phyloP scores from a whole-genome alignment of 2,113 vertebrate genomes.

The Sceloporus tristichus region DNA sequence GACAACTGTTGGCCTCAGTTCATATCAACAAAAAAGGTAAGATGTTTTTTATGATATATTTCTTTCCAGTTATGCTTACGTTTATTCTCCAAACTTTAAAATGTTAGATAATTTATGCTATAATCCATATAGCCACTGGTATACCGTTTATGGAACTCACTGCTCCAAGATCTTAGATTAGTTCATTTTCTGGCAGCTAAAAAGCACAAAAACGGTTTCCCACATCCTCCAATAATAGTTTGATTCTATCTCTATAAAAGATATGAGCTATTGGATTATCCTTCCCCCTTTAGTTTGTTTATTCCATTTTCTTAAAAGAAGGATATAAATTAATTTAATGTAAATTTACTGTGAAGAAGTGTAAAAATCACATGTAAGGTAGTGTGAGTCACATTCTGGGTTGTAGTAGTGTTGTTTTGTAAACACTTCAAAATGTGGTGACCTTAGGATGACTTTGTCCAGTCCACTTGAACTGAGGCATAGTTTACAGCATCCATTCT shows the following conservation, averaged over 20 bases:
- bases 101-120: background rate
- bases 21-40: slow-evolving; percentile 88
- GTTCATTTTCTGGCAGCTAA: no score
- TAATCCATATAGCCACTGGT: background rate
- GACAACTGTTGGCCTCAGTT: slow-evolving; percentile 82
- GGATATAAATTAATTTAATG: background rate
- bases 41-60: slow-evolving; percentile 35
- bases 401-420: background rate
- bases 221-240: no score
- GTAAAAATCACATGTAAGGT: background rate
- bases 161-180: no score
- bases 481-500: background rate
- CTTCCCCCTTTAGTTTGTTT: background rate
- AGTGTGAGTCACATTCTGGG: background rate
- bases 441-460: background rate
- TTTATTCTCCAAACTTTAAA: background rate
- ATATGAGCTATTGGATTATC: background rate
- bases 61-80: background rate
- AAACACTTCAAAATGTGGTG: background rate
- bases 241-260: no score
- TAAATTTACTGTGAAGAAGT: background rate
- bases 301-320: no score
- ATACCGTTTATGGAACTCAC: no score
- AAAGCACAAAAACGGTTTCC: no score
- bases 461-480: background rate